Evolutionary conservation across 2,797 vertebrate genomes (phyloP), one percentile per base, ranked within the genome.

Genomic region (Phrynocephalus vlangalii): DNA sequence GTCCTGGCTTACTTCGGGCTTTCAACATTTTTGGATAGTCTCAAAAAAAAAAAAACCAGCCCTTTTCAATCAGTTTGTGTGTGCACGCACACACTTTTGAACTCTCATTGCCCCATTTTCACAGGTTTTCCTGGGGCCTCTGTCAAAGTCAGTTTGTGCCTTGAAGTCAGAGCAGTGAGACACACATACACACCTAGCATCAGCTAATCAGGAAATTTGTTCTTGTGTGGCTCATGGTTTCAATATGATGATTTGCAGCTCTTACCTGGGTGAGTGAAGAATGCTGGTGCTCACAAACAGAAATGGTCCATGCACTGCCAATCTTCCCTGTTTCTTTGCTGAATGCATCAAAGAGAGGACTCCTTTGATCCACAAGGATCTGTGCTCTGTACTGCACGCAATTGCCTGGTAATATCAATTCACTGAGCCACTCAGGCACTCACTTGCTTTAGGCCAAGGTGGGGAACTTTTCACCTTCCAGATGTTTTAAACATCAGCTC

Each of bases 351-450:
- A 81, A 86, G 70, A 73, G 70, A 56, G 52, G 56, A 16, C 13
- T 81, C 48, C 73, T 86, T 70, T 50, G 26, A 66, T 81, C 79
- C 18, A 71, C 20, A 28, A 76, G 60, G 26, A 48, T n/a, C 52
- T 2, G 52, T 56, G 52, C 52, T 56, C 30, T 71, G 68, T 71
- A 66, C 10, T 75, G 33, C 52, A 22, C 48, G 70, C 28, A 63
- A 48, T 81, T 66, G 38, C 66, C 38, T 56, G 52, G 48, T 86
- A 81, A 66, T 86, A 81, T 2, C 18, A 63, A 30, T 73, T 86
- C 24, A 24, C 44, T 70, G 50, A 30, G 63, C 66, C 81, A 73
- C 52, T 81, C 56, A 71, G 50, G 26, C 56, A 33, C 6, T 22
- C 38, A 28, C 24, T 72, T 30, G 48, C 67, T 60, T 80, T 82